Evolutionary conservation across 2,888 invertebrate species (phyloP), one percentile per base, ranked within the genome.

Genomic region (Latheticus oryzae): DNA sequence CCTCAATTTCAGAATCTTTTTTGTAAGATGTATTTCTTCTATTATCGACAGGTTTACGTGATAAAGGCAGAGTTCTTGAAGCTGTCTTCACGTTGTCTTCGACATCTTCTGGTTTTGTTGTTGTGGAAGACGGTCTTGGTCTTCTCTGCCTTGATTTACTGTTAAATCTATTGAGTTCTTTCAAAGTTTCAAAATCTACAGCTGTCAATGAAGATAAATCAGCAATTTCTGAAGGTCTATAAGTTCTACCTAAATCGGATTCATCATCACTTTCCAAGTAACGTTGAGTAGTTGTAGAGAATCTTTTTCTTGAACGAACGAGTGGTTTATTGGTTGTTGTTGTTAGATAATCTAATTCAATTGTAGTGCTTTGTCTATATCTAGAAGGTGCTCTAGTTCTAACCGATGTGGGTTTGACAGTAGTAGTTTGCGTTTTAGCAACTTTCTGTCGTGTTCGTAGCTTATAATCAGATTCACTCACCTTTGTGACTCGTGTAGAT

Each of bases 171-270:
- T 64, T 58, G 3, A 65, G 38, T 3, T 65, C 68, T 56, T 65
- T 64, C 1, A 66, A 30, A 15, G 62, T 61, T 26, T 58, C 58
- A 53, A 75, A 71, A 64, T 85, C 85, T 12, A 81, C 75, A 0
- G 84, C 81, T 1, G 83, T 84, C 33, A 85, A 72, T 1, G 84
- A 84, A 33, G 83, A 77, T 8, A 83, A 67, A 71, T 85, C 85
- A 56, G 83, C 81, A n/a, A 77, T 63, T 62, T 74, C 73, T 0
- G 71, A 65, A 3, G 79, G 79, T 58, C 79, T 69, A 63, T 71
- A 78, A 23, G 68, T 72, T 37, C 78, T 63, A 32, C 68, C 63
- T 2, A 68, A 61, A 21, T 60, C 55, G 9, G 53, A 60, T 12
- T 69, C 70, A 26, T 68, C 67, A 13, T 66, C 66, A 13, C 71